Base-by-base conservation (phyloP, 2,888 invertebrate genomes). In the Agrotis ipsilon region DNA sequence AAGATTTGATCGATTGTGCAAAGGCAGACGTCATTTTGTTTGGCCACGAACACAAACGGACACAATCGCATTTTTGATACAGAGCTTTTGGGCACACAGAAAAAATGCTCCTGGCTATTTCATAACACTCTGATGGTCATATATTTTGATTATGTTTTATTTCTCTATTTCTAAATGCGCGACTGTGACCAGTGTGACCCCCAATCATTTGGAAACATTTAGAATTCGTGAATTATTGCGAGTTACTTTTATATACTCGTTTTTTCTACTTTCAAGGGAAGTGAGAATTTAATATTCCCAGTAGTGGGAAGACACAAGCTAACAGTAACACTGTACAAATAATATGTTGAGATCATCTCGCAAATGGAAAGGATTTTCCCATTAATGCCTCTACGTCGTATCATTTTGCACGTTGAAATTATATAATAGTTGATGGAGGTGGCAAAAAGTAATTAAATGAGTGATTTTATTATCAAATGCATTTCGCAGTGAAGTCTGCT, bases 41-140 rank as follows among this genome's bases (percentile, higher is more conserved):
- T 67, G 68, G 71, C 54, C 70, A 82, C 83, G 83, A 86, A 78
- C 73, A 81, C 72, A 80, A 83, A 81, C 75, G 72, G 79, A 83
- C 80, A 84, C 79, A 82, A 84, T 87, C 81, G 75, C 73, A 71
- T 80, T 86, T 80, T 82, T 81, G 76, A 82, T 80, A 80, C 74
- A 70, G 62, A 54, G 62, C 63, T 54, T 65, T 39, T 55, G 60
- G 64, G 61, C 24, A 51, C 45, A 18, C 24, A 65, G 49, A 71
- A 78, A 66, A 48, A 72, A 62, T 48, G 18, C 13, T 64, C 67
- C 46, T 58, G 32, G 51, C 18, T 60, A 43, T 67, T 66, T 45
- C 52, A 45, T 67, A 45, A 64, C 59, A 48, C n/a, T 19, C 32
- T 57, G 27, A 48, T 18, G 51, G 52, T 48, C 11, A 59, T 61